These are phyloP conservation scores for Xestoiulus laeticollis DNA, from an alignment of 2,888 invertebrate species.

Conservation along the genomic window DNA sequence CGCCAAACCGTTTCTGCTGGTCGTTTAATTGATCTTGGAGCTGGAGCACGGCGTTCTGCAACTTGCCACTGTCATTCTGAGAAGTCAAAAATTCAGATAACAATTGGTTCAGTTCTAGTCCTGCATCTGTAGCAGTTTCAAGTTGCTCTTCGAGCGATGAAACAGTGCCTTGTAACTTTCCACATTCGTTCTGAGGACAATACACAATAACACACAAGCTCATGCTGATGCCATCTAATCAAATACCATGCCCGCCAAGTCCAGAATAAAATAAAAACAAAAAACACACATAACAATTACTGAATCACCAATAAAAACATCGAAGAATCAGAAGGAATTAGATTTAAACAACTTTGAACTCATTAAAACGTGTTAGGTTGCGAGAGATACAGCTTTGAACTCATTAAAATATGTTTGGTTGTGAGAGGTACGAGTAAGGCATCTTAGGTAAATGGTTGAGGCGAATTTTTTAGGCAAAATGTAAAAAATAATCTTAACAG, in stretches of 20 bases:
- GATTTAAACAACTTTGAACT: neutral
- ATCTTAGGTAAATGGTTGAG: too few species aligned
- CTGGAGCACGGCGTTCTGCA: slow-evolving; percentile 74
- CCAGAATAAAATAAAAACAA: neutral
- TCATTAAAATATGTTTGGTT: neutral
- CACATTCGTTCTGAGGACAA: slow-evolving; percentile 63
- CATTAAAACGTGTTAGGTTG: neutral
- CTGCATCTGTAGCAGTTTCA: slow-evolving; percentile 82
- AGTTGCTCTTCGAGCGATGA: slow-evolving; percentile 76
- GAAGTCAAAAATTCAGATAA: slow-evolving; percentile 74
- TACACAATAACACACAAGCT: slow-evolving; percentile 49
- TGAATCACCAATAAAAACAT: neutral
- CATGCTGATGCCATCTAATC: slow-evolving; percentile 31
- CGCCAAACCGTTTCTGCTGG: slow-evolving; percentile 70
- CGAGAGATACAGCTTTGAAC: neutral
- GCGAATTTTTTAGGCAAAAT: too few species aligned
- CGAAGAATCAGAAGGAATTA: neutral
- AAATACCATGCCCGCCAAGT: slow-evolving; percentile 34
- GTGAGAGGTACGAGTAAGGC: too few species aligned
- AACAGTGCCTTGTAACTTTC: slow-evolving; percentile 74
- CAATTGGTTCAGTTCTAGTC: slow-evolving; percentile 77
- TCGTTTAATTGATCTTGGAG: slow-evolving; percentile 74
- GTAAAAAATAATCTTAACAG: too few species aligned
- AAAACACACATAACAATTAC: neutral
- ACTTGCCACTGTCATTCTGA: slow-evolving; percentile 73